Evolutionary conservation across 2,797 vertebrate species (phyloP), one percentile per base, ranked within the genome.

Genomic region (Chrosomus eos): DNA sequence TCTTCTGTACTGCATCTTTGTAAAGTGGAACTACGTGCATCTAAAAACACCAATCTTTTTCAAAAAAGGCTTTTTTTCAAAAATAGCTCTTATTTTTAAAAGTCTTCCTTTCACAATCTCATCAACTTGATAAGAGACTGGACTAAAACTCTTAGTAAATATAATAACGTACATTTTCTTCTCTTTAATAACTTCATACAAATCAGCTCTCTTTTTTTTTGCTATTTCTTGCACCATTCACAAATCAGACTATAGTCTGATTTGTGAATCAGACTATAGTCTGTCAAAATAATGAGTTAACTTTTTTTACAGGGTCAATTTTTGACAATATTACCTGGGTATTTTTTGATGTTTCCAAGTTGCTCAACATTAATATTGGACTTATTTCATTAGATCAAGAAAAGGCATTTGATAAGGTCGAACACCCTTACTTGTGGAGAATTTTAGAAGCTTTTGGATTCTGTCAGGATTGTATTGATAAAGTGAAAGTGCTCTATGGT

Each of bases 381-480:
- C 36, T 64, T 7, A 33, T 83, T 1, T 83, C 71, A 4, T 3
- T 77, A 11, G 45, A 83, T 19, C 28, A 67, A 21, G 60, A 76
- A 23, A 83, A 83, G 51, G 28, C 72, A 0, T 83, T 83, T 66
- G 60, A 77, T 28, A 4, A 45, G 16, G 45, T 70, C 23, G 33
- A 77, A 16, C 45, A 68, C 14, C 36, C 7, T 8, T 68, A 70
- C 7, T 13, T 78, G 23, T 60, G 7, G 51, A 60, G 33, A 68
- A 14, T 10, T 14, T 31, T 70, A 43, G 18, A 68, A 45, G 3
- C n/a, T 0, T 70, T 71, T 71, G 74, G 64, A 1, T 33, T 84
- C 10, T 51, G 23, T 26, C 14, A 43, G 19, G 18, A 38, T n/a
- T 40, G 68, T 18, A 31, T 76, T 2, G 16, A 38, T 19, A 67